Percentiles rank a stretch among this genome's conserved stretches.
Evolutionary conservation across 64 coral and sea anemone species (phyloP).

Genomic region (Stylophora pistillata): DNA sequence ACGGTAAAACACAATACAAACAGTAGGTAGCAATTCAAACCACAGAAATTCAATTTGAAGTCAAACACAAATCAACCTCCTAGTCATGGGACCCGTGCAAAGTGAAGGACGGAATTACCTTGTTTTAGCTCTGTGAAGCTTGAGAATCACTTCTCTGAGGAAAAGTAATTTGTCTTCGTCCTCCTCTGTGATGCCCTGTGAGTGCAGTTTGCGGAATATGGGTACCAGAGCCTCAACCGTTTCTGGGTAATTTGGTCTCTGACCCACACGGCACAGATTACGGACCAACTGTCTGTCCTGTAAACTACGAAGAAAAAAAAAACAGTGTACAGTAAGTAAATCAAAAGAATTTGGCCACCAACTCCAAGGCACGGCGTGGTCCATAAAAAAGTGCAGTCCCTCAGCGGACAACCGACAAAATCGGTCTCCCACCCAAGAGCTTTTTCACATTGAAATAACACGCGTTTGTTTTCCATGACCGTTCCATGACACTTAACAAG

Average conservation of each 20-base stretch:
- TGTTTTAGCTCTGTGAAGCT: conserved; percentile 75
- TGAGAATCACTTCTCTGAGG: conserved; percentile 85
- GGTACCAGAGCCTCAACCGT: conserved; percentile 73
- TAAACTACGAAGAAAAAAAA: conserved; percentile 46
- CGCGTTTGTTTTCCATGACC: no score
- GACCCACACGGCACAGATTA: conserved; percentile 74
- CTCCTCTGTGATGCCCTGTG: conserved; percentile 90
- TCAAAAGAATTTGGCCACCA: not conserved
- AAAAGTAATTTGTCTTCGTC: conserved; percentile 94
- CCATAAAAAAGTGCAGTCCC: no score
- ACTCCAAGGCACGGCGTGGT: no score
- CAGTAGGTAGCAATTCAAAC: no score
- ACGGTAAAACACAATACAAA: no score
- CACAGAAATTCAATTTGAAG: no score
- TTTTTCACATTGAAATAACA: no score
- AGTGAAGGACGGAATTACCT: conserved; percentile 31
- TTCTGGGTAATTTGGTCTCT: conserved; percentile 76
- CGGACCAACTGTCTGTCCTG: conserved; percentile 90
- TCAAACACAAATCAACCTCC: no score
- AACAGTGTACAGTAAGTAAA: not conserved
- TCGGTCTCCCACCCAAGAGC: no score
- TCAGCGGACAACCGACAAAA: not conserved
- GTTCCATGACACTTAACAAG: not conserved
- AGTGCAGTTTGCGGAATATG: conserved; percentile 87
- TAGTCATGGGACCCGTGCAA: no score